Conservation (phyloP, 2,113 vertebrate genomes). For the Actenoides hombroni region DNA sequence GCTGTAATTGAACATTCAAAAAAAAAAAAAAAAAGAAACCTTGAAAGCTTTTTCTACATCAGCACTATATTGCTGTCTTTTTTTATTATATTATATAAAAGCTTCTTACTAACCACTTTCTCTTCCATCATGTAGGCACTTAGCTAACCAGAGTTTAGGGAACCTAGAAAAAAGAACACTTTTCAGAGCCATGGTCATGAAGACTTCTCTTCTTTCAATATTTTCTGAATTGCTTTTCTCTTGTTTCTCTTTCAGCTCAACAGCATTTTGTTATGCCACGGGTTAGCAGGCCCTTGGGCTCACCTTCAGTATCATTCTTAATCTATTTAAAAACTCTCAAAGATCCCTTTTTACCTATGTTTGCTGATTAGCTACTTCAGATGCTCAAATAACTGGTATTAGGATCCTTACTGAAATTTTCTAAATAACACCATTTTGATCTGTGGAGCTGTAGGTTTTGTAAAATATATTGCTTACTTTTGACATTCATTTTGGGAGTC, state of each 20-base stretch:
- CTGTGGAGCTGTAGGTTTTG: neutral
- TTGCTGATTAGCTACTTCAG: neutral
- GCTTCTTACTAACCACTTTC: neutral
- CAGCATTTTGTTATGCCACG: neutral
- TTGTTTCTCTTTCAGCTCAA: neutral
- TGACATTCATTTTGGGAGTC: neutral
- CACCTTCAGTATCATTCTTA: neutral
- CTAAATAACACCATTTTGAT: neutral
- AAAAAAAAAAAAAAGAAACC: neutral
- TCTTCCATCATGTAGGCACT: neutral
- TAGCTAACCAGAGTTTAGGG: neutral
- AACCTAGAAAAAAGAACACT: neutral
- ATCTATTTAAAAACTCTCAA: neutral
- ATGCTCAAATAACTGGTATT: neutral
- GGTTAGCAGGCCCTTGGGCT: neutral
- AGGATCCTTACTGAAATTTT: neutral
- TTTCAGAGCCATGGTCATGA: neutral
- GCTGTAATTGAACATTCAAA: neutral
- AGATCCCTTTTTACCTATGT: neutral
- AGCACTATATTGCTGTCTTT: neutral
- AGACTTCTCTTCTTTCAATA: neutral
- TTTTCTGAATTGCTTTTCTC: neutral
- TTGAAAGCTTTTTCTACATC: neutral
- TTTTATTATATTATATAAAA: constrained; percentile 13
- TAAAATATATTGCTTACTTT: neutral